Evolutionary conservation across 2,113 vertebrate genomes (phyloP), one percentile per base, ranked within the genome.

Genomic region (Xiphophorus couchianus): DNA sequence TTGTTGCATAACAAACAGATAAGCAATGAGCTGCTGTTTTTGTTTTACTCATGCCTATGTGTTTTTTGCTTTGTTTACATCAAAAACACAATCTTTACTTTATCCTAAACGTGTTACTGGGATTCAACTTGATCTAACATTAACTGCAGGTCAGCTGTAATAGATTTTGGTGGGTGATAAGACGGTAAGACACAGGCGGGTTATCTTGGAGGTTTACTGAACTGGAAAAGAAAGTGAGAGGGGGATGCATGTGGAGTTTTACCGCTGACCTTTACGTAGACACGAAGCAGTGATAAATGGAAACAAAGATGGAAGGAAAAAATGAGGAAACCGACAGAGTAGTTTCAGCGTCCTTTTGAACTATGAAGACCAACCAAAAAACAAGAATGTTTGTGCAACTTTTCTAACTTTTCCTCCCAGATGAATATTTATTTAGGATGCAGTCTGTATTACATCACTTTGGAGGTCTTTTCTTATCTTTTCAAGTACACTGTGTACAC

Each of bases 371-470:
- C 69, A 78, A 42, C 19, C 9, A 17, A 54, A 81, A 8, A 69
- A 42, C 37, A 28, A 25, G 2, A 63, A 30, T 0, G 29, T 12
- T 37, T 54, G 1, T 39, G 29, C 69, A 51, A 70, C n/a, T 76
- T 76, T 78, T 25, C 62, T 66, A 72, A 51, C 44, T 1, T 5
- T 68, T 81, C 66, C 76, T 25, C 35, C 42, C 33, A 3, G 73
- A 77, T 87, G 27, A 89, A 84, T 74, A 63, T 71, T 76, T 60
- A 82, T 84, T 74, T 69, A 76, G 30, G 48, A 64, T 71, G 27
- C 69, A 35, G 74, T 87, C 70, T 66, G 83, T 87, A 76, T 80
- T 84, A 79, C 81, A 88, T 76, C 39, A 54, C n/a, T 73, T 61
- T 48, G 68, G 78, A 81, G 81, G 66, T 68, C 4, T 44, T 25